These are phyloP conservation scores for Crambe crambe DNA, from an alignment of 37 sponge, comb jelly and placozoan genomes.

Conservation along the genomic window DNA sequence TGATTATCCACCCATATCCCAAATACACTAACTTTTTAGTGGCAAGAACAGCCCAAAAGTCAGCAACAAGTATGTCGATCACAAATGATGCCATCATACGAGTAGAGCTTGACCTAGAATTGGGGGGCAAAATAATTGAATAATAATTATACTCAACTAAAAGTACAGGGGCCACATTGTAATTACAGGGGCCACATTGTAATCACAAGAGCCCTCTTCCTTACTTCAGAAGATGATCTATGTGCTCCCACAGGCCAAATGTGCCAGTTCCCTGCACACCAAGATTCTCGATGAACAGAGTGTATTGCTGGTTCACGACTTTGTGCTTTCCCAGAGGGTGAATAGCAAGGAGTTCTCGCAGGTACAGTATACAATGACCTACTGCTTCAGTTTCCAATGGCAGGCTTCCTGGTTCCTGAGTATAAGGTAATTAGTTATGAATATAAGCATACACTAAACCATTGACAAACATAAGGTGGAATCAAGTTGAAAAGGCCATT, in stretches of 20 bases:
- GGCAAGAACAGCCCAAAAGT: slow-evolving; percentile 15
- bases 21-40: slow-evolving; percentile 4
- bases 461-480: not conserved
- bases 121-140: not conserved
- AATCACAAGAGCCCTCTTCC: not conserved
- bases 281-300: slow-evolving; percentile 8
- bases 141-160: not conserved
- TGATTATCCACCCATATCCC: too few relatives aligned
- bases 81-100: slow-evolving; percentile 6
- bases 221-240: slow-evolving; percentile 16
- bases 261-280: not conserved
- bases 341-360: slow-evolving; percentile 21
- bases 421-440: not conserved
- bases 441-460: not conserved
- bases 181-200: not conserved
- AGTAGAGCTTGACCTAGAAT: not conserved
- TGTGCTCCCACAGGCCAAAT: slow-evolving; percentile 24
- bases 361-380: not conserved
- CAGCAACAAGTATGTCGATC: slow-evolving; percentile 25
- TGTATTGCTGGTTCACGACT: slow-evolving; percentile 22
- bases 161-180: not conserved
- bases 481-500: not conserved
- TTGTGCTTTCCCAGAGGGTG: slow-evolving; percentile 31
- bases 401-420: not conserved
- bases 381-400: not conserved